Evolutionary conservation across 2,113 vertebrate species (phyloP).

Genomic region (Morone chrysops): DNA sequence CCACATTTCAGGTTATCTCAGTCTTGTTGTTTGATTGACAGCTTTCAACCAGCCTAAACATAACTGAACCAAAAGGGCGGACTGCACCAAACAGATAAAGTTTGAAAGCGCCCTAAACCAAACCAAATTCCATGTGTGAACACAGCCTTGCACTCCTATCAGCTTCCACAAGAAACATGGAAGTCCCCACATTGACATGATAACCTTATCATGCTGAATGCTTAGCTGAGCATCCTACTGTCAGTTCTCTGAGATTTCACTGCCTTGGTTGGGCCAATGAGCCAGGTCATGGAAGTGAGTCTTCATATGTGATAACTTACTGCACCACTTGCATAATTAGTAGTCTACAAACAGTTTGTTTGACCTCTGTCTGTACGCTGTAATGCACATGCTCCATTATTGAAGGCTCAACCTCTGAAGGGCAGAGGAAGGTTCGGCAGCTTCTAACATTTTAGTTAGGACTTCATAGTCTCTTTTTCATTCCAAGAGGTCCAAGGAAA

Average conservation of each 20-base stretch:
- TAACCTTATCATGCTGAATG: neutral
- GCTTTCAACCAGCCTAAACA: neutral
- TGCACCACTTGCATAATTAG: neutral
- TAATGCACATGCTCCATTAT: neutral
- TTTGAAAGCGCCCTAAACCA: neutral
- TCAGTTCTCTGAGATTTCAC: neutral
- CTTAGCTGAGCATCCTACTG: neutral
- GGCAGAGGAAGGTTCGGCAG: conserved; percentile 10
- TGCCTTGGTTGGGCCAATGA: neutral
- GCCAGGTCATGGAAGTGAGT: neutral
- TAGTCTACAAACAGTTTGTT: neutral
- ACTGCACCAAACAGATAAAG: neutral
- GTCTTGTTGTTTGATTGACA: neutral
- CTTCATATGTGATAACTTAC: neutral
- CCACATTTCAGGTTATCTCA: too few relatives aligned
- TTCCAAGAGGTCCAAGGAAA: conserved; percentile 2
- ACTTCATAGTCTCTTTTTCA: conserved; percentile 8
- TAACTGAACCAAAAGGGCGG: neutral
- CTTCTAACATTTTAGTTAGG: neutral
- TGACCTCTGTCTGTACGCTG: neutral
- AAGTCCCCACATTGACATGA: neutral
- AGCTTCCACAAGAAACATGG: neutral
- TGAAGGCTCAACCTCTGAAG: neutral
- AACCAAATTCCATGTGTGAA: neutral
- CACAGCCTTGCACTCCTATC: neutral